Evolutionary conservation across 2,113 vertebrate species (phyloP), one percentile per base, ranked within the genome.

Genomic region (Neolamprologus cancellatus): DNA sequence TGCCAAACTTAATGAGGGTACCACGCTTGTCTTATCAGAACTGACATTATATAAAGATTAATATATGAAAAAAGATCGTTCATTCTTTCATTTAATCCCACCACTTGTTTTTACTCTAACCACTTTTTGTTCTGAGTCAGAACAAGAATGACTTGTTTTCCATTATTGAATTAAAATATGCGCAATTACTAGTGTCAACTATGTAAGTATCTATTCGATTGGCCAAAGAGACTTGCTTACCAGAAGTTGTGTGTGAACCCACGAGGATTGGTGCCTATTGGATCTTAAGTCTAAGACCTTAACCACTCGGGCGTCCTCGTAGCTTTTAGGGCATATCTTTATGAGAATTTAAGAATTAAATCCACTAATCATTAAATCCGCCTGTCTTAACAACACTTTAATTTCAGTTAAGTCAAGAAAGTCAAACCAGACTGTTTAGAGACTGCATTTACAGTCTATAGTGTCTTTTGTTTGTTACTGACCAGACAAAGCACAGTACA

Each of bases 251-350:
- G 55, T 0, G 0, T 59, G 55, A 59, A 30, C 55, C 25, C 55
- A 59, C 5, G 1, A 30, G 3, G 25, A 1, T 17, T 57, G 25
- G 25, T 3, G 55, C 14, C 55, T 59, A 17, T 30, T 59, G 55
- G 55, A 59, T 59, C 8, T 59, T 1, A 17, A 59, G 25, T 10
- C 14, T 30, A 59, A 59, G 14, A 59, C 55, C 0, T 59, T 30
- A 59, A 17, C 55, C 14, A 30, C 55, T 4, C 5, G 1, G 8
- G 55, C 0, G 0, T 30, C 28, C 57, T 61, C 1, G 17, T 2
- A 61, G 17, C 17, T 18, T 61, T 61, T 34, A 61, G 30, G 30
- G 32, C 2, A 39, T 39, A 5, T 66, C 61, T 66, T 39, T 39
- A 36, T 66, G 30, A 66, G 32, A 69, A 23, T 39, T 39, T 39